Base-by-base conservation (phyloP, 2,888 invertebrate genomes). In the Hyppa rectilinea region DNA sequence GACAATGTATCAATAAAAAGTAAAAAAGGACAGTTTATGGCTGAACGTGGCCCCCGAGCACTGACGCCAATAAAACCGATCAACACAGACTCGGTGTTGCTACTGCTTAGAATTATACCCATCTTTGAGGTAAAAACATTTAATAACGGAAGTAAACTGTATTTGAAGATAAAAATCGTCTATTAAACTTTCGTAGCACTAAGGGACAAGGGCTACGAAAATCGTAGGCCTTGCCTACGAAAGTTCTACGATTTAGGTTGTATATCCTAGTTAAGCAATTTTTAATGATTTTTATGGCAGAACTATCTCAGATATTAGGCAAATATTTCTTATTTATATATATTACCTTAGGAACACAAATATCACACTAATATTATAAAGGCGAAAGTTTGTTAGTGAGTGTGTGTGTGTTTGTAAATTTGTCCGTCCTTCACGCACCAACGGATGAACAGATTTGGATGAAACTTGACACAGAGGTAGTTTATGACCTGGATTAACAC, bases 31-130 rank as follows among this genome's bases (percentile, higher is more conserved):
- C 75, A 86, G 88, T 92, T 92, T 92, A 91, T 90, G 88, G 87
- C 73, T 80, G 88, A 90, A 88, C 92, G 89, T 89, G 89, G 89
- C 86, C 85, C 84, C 88, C 75, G 87, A 88, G 78, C 87, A 82
- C 87, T 88, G 90, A 90, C 90, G 88, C 91, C 90, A 90, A 92
- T 93, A 93, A 90, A 91, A 90, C 87, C 86, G 88, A 92, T 93
- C 91, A 88, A 89, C 89, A 86, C 86, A 85, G 85, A 79, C 80
- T 34, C 52, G 71, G 78, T 80, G 78, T 82, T 83, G 79, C 83
- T 52, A 81, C 64, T 38, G 61, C 56, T 68, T 64, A 49, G 63
- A 81, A 78, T 67, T 74, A 65, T 62, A 58, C 71, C 55, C n/a
- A 40, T 34, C 12, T 65, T 52, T 10, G 23, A 43, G 36, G 47